Conservation (phyloP, 2,797 vertebrate species). For the Spinus pinus region DNA sequence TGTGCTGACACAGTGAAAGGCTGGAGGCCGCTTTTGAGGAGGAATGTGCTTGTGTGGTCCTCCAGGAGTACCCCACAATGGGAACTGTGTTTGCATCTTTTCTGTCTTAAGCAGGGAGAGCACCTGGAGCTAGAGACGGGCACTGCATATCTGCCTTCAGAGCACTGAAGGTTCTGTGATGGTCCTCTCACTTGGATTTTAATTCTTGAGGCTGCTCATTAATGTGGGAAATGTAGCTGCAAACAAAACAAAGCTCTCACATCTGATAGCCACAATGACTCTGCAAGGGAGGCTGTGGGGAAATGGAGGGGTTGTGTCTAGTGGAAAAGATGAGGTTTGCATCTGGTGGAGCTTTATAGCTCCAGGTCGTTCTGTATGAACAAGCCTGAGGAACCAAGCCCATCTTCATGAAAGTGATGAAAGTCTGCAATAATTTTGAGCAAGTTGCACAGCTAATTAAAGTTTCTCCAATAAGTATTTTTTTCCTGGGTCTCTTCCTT, state of each 20-base stretch:
- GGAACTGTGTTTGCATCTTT: not conserved
- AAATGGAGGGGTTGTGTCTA: not conserved
- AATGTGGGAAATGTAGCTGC: not conserved
- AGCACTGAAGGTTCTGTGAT: not conserved
- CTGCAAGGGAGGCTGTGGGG: not conserved
- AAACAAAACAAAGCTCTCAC: not conserved
- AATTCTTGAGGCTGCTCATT: not conserved
- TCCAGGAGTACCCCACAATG: not conserved
- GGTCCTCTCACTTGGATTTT: not conserved
- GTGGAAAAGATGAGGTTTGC: not conserved
- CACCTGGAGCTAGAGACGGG: not conserved
- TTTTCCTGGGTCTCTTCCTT: not conserved
- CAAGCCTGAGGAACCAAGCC: not conserved
- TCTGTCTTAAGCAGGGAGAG: not conserved
- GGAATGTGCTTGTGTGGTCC: slow-evolving; percentile 54
- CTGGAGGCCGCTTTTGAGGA: slow-evolving; percentile 50
- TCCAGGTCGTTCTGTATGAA: not conserved
- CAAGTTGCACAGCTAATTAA: not conserved
- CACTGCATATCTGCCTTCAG: rapidly evolving
- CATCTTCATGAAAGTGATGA: not conserved
- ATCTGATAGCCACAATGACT: not conserved
- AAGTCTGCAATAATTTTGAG: not conserved
- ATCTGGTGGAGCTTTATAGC: not conserved
- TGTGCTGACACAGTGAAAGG: slow-evolving; percentile 61
- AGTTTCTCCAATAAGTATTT: not conserved